Evolutionary conservation across 2,113 vertebrate species (phyloP).

Genomic region (Eleginops maclovinus): DNA sequence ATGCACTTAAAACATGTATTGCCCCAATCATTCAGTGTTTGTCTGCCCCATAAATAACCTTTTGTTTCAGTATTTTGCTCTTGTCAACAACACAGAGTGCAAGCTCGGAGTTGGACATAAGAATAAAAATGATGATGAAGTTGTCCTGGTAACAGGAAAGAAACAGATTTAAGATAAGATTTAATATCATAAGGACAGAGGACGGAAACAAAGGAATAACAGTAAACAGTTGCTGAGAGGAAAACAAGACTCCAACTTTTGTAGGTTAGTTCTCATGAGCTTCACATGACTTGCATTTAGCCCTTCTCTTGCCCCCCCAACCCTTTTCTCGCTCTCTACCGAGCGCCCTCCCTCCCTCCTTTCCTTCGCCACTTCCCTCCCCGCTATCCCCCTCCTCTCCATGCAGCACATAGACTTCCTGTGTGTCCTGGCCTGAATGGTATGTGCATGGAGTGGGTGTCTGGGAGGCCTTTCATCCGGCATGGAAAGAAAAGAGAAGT

Average conservation of each 20-base stretch:
- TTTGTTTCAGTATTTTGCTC: slow-evolving; percentile 27
- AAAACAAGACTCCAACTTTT: slow-evolving; percentile 76
- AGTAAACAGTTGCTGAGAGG: slow-evolving; percentile 34
- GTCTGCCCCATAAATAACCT: slow-evolving; percentile 6
- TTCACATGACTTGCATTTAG: slow-evolving; percentile 84
- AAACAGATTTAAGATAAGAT: neutral
- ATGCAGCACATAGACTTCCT: slow-evolving; percentile 84
- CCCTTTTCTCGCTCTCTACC: slow-evolving; percentile 9
- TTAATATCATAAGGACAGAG: neutral
- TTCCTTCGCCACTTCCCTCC: slow-evolving; percentile 26
- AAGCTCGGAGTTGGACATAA: neutral
- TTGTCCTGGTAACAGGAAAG: neutral
- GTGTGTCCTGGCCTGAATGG: slow-evolving; percentile 87
- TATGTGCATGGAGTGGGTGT: slow-evolving; percentile 86
- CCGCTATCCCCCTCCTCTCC: slow-evolving; percentile 30
- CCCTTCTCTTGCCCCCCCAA: slow-evolving; percentile 18
- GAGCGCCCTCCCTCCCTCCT: slow-evolving; percentile 21
- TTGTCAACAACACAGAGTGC: neutral
- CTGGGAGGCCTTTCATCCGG: slow-evolving; percentile 86
- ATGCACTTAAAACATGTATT: slow-evolving; percentile 28
- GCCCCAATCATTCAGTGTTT: slow-evolving; percentile 40
- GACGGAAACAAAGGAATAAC: slow-evolving; percentile 30
- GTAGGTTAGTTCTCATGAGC: slow-evolving; percentile 81
- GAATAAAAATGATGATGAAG: neutral
- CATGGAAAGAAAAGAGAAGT: slow-evolving; percentile 77